Conservation (phyloP, 1,140 invertebrate species). For the Lasioglossum albipes region DNA sequence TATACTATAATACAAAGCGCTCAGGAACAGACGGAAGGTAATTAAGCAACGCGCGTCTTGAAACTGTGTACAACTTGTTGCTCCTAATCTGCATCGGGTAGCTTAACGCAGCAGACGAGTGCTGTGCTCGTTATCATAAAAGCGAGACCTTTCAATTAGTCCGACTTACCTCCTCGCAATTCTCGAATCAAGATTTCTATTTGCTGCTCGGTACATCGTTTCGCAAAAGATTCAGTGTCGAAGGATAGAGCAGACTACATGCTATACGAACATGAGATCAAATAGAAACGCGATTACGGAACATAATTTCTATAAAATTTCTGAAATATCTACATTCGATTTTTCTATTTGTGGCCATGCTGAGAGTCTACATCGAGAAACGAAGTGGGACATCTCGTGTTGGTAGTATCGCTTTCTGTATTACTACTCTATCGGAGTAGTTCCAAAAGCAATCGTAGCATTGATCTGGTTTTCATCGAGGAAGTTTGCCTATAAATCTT, state of each 20-base stretch:
- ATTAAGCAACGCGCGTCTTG: slow-evolving; percentile 8
- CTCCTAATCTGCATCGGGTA: neutral
- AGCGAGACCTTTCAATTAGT: neutral
- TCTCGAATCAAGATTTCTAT: neutral
- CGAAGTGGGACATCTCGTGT: too few species aligned
- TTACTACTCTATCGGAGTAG: neutral
- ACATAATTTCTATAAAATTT: too few species aligned
- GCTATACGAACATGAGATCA: too few species aligned
- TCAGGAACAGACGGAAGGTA: neutral
- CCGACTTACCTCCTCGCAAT: neutral
- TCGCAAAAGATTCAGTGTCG: too few species aligned
- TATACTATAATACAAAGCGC: neutral
- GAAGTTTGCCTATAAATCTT: slow-evolving; percentile 8
- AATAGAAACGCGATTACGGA: too few species aligned
- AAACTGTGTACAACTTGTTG: slow-evolving; percentile 5
- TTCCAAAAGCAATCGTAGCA: neutral
- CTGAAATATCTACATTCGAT: too few species aligned
- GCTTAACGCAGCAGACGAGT: neutral
- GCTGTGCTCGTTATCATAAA: neutral
- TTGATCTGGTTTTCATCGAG: neutral
- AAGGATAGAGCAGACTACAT: too few species aligned
- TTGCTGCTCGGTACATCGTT: neutral
- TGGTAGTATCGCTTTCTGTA: too few species aligned
- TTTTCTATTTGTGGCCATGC: too few species aligned
- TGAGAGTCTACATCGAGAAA: too few species aligned